A percentile compares a stretch with the other conserved stretches of the same genome.
These are phyloP conservation scores for Sander lucioperca DNA, from an alignment of 2,113 vertebrate species.

Conservation along the genomic window DNA sequence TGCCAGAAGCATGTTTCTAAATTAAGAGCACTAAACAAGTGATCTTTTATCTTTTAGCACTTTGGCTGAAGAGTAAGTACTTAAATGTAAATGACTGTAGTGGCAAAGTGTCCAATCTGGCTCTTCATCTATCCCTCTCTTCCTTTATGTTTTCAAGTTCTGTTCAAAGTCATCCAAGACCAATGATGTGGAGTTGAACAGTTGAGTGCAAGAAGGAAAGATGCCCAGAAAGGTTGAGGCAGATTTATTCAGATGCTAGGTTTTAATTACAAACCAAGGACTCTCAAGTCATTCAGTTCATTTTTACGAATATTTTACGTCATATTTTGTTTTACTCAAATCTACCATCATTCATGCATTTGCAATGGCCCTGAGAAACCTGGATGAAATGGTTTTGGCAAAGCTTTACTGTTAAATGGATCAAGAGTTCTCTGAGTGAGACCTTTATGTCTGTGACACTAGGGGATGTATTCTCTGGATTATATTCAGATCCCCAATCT, in stretches of 20 bases:
- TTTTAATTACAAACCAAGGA: slow-evolving; percentile 16
- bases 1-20: neutral
- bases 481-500: slow-evolving; percentile 8
- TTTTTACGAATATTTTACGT: slow-evolving; percentile 27
- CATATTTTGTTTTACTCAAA: too few species aligned
- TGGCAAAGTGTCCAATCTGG: slow-evolving; percentile 9
- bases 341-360: neutral
- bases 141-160: slow-evolving; percentile 4
- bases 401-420: neutral
- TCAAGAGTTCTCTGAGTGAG: neutral
- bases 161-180: slow-evolving; percentile 12
- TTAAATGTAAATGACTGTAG: slow-evolving; percentile 2
- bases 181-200: neutral
- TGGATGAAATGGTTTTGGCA: neutral
- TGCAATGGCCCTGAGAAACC: neutral
- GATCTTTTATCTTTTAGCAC: slow-evolving; percentile 21
- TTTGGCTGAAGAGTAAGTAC: slow-evolving; percentile 2
- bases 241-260: neutral
- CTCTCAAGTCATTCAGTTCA: neutral
- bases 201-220: neutral
- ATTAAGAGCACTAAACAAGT: slow-evolving; percentile 16
- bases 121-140: neutral
- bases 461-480: slow-evolving; percentile 6
- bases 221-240: neutral
- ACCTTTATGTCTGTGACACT: slow-evolving; percentile 20